A percentile compares a stretch with the other conserved stretches of the same genome.
Conservation (phyloP, 1,140 invertebrate genomes). For the Calephelis virginiensis region DNA sequence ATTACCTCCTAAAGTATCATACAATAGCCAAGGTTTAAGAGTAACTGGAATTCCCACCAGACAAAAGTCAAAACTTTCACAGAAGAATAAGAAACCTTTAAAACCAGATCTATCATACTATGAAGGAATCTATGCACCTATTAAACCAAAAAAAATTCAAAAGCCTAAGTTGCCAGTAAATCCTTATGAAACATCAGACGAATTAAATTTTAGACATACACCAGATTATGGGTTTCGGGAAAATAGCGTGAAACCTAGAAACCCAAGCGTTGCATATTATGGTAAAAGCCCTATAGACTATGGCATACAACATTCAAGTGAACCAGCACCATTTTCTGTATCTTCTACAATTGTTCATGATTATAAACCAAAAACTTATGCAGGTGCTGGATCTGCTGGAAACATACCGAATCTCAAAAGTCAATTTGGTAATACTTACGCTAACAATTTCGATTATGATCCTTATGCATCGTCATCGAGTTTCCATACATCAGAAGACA, state of each 20-base stretch:
- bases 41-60: constrained; percentile 40
- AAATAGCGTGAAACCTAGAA: constrained; percentile 41
- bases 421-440: constrained; percentile 54
- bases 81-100: constrained; percentile 41
- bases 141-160: constrained; percentile 39
- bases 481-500: constrained; percentile 49
- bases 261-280: constrained; percentile 39
- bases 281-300: constrained; percentile 43
- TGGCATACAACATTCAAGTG: constrained; percentile 40
- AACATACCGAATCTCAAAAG: constrained; percentile 48
- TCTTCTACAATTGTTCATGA: constrained; percentile 64
- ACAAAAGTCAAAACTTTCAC: constrained; percentile 45
- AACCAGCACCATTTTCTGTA: constrained; percentile 51
- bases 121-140: constrained; percentile 55
- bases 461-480: constrained; percentile 58
- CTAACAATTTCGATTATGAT: constrained; percentile 61
- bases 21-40: constrained; percentile 58
- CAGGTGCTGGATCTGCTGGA: constrained; percentile 32
- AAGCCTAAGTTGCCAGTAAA: constrained; percentile 38
- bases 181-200: constrained; percentile 38
- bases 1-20: constrained; percentile 58
- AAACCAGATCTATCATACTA: constrained; percentile 67
- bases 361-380: constrained; percentile 52
- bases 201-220: constrained; percentile 48
- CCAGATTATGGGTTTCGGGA: constrained; percentile 51